Percentiles rank a stretch among this genome's conserved stretches.
These are phyloP conservation scores for Lasaia peninsularis DNA, from an alignment of 1,140 invertebrate species.

Conservation along the genomic window DNA sequence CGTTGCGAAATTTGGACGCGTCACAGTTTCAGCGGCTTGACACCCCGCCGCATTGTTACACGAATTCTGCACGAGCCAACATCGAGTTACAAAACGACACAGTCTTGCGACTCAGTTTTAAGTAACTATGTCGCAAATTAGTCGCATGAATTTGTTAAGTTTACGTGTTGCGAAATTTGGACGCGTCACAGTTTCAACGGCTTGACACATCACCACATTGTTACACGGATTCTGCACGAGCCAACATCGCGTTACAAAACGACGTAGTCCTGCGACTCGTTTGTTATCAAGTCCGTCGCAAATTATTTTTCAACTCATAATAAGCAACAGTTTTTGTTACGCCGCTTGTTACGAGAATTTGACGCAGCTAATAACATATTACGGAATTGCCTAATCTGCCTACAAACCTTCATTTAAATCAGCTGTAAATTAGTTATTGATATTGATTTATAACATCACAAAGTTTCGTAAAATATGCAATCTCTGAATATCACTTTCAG, in stretches of 20 bases:
- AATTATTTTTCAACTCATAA: too few relatives aligned
- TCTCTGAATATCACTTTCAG: too few relatives aligned
- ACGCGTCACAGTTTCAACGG: slow-evolving; percentile 31
- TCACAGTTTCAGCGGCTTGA: slow-evolving; percentile 33
- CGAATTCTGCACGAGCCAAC: slow-evolving; percentile 35
- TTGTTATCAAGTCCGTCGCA: background rate
- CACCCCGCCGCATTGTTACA: slow-evolving; percentile 51
- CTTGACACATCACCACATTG: slow-evolving; percentile 46
- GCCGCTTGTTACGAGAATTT: too few relatives aligned
- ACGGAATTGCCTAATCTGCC: too few relatives aligned
- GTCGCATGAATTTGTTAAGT: background rate
- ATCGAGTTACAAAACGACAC: background rate
- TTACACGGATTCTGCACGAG: slow-evolving; percentile 42
- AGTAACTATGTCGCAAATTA: background rate
- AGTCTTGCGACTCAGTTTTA: slow-evolving; percentile 14
- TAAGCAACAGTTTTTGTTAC: too few relatives aligned
- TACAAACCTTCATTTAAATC: too few relatives aligned
- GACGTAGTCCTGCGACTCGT: slow-evolving; percentile 12
- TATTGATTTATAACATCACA: too few relatives aligned
- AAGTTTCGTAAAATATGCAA: too few relatives aligned
- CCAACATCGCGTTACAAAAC: slow-evolving; percentile 9
- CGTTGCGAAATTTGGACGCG: slow-evolving; percentile 34
- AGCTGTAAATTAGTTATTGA: too few relatives aligned
- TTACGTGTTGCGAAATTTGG: slow-evolving; percentile 20
- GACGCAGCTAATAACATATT: too few relatives aligned